phyloP scores from a whole-genome alignment of 1,140 invertebrate species.

The Anastrepha obliqua region DNA sequence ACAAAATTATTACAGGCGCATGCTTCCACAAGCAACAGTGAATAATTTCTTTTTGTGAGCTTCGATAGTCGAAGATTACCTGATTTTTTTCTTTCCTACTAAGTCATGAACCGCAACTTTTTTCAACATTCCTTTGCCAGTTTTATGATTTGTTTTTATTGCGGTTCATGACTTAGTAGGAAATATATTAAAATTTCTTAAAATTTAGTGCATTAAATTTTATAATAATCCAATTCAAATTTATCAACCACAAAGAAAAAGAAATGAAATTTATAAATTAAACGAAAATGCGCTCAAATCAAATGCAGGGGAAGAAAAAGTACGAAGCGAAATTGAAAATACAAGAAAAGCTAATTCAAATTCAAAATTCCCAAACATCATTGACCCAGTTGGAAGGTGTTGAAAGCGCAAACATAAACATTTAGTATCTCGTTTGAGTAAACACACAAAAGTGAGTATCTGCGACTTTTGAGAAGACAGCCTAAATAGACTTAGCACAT shows the following conservation, averaged over 20 bases:
- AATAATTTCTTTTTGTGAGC: too few relatives aligned
- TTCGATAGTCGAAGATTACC: not conserved
- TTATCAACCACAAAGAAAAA: too few relatives aligned
- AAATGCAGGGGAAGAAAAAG: not conserved
- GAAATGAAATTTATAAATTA: not conserved
- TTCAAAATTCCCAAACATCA: not conserved
- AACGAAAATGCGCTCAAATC: not conserved
- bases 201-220: not conserved
- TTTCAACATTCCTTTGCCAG: not conserved
- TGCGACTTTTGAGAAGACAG: not conserved
- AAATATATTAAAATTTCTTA: not conserved
- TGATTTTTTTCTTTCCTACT: too few relatives aligned
- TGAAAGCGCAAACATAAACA: not conserved
- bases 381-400: slow-evolving; percentile 1
- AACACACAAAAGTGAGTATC: not conserved
- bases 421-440: not conserved
- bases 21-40: too few relatives aligned
- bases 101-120: too few relatives aligned
- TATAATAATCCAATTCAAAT: not conserved
- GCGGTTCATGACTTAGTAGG: not conserved
- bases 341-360: not conserved
- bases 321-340: not conserved
- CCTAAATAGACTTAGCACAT: too few relatives aligned
- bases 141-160: slow-evolving; percentile 17
- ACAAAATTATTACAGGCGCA: too few relatives aligned